Percentiles rank a stretch among this genome's conserved stretches.
These are phyloP conservation scores for Nomada ferruginata DNA, from an alignment of 2,888 invertebrate genomes.

Conservation along the genomic window DNA sequence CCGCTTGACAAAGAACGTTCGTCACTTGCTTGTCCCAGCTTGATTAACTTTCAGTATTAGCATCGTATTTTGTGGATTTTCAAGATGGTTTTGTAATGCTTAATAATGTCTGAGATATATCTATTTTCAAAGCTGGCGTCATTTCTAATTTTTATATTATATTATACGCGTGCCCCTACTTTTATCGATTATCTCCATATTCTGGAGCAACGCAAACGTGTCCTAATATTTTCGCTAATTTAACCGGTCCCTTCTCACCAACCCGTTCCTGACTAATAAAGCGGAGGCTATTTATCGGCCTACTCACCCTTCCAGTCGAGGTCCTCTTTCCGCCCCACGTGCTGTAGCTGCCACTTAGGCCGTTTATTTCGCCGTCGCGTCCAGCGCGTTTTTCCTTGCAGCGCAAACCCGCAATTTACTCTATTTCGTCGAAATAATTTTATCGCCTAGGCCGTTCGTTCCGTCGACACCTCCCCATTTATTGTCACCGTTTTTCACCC, in stretches of 20 bases:
- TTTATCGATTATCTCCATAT: constrained; percentile 10
- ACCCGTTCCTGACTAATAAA: constrained; percentile 81
- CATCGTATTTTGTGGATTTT: not conserved
- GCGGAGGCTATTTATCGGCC: constrained; percentile 83
- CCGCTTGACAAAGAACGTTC: not conserved
- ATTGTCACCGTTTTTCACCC: constrained; percentile 39
- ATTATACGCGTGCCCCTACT: constrained; percentile 21
- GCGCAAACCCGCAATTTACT: constrained; percentile 59
- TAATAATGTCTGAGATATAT: not conserved
- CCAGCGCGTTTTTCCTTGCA: constrained; percentile 63
- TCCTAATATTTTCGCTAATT: constrained; percentile 83
- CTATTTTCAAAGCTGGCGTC: not conserved
- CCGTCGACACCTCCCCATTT: constrained; percentile 45
- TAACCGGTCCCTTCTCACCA: constrained; percentile 74
- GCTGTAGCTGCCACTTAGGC: constrained; percentile 76
- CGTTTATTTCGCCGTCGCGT: constrained; percentile 79
- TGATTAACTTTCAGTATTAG: not conserved
- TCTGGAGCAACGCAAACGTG: constrained; percentile 72
- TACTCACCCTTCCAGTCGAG: constrained; percentile 56
- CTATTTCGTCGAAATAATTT: constrained; percentile 76
- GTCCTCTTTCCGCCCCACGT: constrained; percentile 50
- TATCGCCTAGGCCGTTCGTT: constrained; percentile 65
- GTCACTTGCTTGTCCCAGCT: not conserved
- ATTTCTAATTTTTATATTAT: not conserved
- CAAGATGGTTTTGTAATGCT: not conserved